Percentiles rank a stretch among this genome's conserved stretches.
These are phyloP conservation scores for Sabatieria punctata DNA, from an alignment of 2,888 invertebrate genomes.

Conservation along the genomic window DNA sequence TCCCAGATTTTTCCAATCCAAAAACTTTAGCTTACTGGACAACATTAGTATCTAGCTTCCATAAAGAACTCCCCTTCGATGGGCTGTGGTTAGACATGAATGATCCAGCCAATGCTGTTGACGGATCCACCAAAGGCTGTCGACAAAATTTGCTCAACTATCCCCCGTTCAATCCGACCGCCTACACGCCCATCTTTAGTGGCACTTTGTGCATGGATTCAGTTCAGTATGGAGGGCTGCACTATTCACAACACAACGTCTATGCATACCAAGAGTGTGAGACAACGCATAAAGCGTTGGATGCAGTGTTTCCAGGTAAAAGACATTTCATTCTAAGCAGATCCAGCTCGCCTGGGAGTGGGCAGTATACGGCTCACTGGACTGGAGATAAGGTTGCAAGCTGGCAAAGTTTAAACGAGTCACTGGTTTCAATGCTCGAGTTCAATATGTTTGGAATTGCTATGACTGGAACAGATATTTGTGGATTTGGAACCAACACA, in stretches of 20 bases:
- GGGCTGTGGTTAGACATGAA: conserved; percentile 78
- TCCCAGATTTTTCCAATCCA: conserved; percentile 65
- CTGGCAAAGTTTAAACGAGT: conserved; percentile 47
- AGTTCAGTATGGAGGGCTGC: conserved; percentile 45
- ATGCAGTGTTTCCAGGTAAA: background rate
- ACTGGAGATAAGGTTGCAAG: conserved; percentile 40
- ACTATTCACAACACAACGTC: conserved; percentile 33
- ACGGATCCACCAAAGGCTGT: conserved; percentile 17
- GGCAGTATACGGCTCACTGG: conserved; percentile 45
- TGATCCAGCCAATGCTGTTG: conserved; percentile 59
- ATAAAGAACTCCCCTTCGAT: conserved; percentile 44
- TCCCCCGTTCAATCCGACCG: conserved; percentile 23
- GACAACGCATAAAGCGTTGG: conserved; percentile 15
- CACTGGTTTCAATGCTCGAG: conserved; percentile 44
- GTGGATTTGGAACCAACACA: conserved; percentile 31
- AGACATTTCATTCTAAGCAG: conserved; percentile 47
- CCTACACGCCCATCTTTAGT: conserved; percentile 29
- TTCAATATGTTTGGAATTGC: conserved; percentile 36
- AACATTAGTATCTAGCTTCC: conserved; percentile 49
- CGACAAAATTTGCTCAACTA: conserved; percentile 19
- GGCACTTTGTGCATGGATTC: conserved; percentile 67
- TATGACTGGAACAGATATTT: conserved; percentile 31
- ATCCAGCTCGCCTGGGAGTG: conserved; percentile 57
- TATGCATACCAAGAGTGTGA: conserved; percentile 42
- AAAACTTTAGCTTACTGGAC: conserved; percentile 52